phyloP scores from a whole-genome alignment of 2,113 vertebrate genomes.

The Malurus alboscapulatus region DNA sequence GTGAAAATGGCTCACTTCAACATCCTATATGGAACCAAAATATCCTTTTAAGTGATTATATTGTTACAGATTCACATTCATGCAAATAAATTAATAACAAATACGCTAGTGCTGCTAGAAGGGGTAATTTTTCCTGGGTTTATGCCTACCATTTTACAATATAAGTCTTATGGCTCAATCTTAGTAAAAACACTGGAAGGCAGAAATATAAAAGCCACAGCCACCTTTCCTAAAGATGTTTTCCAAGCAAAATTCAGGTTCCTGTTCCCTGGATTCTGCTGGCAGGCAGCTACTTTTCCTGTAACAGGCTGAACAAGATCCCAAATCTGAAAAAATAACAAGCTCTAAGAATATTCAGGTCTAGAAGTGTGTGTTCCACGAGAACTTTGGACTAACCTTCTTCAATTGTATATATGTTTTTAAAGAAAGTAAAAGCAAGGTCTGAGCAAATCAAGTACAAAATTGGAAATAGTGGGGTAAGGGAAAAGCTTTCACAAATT shows the following conservation, averaged over 20 bases:
- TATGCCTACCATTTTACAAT: neutral
- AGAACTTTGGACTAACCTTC: neutral
- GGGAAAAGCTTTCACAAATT: neutral
- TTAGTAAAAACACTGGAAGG: neutral
- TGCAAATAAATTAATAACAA: neutral
- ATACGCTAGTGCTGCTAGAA: neutral
- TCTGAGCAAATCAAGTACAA: neutral
- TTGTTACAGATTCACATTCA: neutral
- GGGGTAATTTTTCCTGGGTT: neutral
- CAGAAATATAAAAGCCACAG: neutral
- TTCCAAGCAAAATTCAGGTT: constrained; percentile 7
- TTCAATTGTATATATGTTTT: neutral
- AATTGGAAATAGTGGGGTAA: neutral
- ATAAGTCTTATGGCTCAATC: neutral
- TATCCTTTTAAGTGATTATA: neutral
- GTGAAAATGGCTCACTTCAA: neutral
- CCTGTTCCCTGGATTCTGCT: neutral
- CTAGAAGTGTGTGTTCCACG: neutral
- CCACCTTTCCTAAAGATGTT: neutral
- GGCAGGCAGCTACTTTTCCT: neutral
- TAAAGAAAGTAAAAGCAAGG: neutral
- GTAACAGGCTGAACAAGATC: neutral
- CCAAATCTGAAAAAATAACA: constrained; percentile 1
- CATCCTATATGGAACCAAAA: neutral
- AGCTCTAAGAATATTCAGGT: neutral